Conservation (phyloP, 2,888 invertebrate species). For the Ormyrus rosae region DNA sequence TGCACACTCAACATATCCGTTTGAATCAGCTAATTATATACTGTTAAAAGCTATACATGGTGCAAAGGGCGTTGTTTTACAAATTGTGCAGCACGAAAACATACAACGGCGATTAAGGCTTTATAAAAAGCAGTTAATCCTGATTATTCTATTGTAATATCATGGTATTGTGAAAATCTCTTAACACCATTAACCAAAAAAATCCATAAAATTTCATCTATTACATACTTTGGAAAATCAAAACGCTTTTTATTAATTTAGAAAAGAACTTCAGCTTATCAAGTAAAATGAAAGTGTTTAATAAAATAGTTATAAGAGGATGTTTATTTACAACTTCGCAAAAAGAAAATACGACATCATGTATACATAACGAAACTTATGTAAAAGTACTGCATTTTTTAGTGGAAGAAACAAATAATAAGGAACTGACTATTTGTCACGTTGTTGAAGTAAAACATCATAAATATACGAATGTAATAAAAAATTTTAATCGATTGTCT, state of each 20-base stretch:
- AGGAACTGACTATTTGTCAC: not conserved
- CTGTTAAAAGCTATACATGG: not conserved
- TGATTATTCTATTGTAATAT: not conserved
- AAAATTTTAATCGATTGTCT: not conserved
- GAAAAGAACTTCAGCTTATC: not conserved
- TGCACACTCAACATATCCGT: slow-evolving; percentile 42
- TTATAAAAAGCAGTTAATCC: not conserved
- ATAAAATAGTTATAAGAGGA: not conserved
- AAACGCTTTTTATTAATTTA: not conserved
- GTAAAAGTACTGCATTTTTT: not conserved
- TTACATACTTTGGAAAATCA: not conserved
- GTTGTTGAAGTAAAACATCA: not conserved
- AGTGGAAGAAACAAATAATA: not conserved
- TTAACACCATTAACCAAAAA: not conserved
- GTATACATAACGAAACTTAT: not conserved
- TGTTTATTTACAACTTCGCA: not conserved
- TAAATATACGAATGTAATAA: not conserved
- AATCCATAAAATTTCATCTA: not conserved
- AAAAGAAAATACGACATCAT: not conserved
- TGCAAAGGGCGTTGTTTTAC: not conserved
- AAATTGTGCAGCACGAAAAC: not conserved
- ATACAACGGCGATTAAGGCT: not conserved
- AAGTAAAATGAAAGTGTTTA: not conserved
- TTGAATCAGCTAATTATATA: not conserved
- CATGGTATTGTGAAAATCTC: not conserved